Evolutionary conservation across 2,888 invertebrate genomes (phyloP).

Genomic region (Rhyacophila evoluta): DNA sequence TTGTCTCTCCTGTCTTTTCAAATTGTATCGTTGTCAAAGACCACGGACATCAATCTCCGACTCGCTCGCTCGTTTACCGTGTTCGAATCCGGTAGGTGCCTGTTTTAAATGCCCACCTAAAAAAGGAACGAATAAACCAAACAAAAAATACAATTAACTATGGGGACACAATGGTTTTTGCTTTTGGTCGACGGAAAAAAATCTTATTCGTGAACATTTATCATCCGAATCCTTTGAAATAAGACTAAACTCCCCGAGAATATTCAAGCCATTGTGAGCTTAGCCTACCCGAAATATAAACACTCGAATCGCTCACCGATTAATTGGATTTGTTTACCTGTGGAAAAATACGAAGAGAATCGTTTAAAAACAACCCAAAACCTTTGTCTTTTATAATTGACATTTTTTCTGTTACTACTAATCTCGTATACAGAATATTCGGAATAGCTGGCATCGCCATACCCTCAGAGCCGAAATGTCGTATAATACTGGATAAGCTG

Average conservation of each 20-base stretch:
- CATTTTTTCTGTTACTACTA: slow-evolving; percentile 54
- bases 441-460: slow-evolving; percentile 35
- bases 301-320: background rate
- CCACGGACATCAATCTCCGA: slow-evolving; percentile 36
- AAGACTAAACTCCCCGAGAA: background rate
- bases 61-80: background rate
- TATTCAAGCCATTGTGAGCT: background rate
- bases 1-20: slow-evolving; percentile 2
- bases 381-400: slow-evolving; percentile 55
- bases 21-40: slow-evolving; percentile 31
- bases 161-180: slow-evolving; percentile 50
- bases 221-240: slow-evolving; percentile 34
- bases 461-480: slow-evolving; percentile 11
- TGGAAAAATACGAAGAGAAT: slow-evolving; percentile 33
- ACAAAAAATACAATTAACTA: slow-evolving; percentile 49
- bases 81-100: slow-evolving; percentile 46
- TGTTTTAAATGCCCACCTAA: slow-evolving; percentile 40
- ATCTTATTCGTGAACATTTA: slow-evolving; percentile 47
- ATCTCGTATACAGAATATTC: slow-evolving; percentile 52
- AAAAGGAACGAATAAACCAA: slow-evolving; percentile 41
- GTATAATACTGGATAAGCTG: background rate
- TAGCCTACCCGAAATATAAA: background rate
- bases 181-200: slow-evolving; percentile 44
- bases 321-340: background rate
- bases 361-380: slow-evolving; percentile 53